phyloP scores from a whole-genome alignment of 2,113 vertebrate species.

The Equus quagga region DNA sequence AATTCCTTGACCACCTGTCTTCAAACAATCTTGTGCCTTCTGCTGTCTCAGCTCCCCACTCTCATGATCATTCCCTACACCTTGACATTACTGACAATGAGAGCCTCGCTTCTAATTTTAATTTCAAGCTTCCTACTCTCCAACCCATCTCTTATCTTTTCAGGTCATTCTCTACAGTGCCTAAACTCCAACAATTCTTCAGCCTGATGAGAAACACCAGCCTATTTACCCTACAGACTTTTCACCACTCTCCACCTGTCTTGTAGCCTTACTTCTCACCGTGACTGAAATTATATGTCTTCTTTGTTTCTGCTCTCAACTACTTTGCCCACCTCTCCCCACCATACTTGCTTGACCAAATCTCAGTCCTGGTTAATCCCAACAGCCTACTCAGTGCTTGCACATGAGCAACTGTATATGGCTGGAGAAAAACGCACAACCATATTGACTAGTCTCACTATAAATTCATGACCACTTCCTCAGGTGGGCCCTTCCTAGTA shows the following conservation, averaged over 20 bases:
- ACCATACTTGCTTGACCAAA: not conserved
- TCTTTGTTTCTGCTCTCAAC: not conserved
- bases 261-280: not conserved
- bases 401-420: not conserved
- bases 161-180: not conserved
- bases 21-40: not conserved
- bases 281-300: not conserved
- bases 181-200: constrained; percentile 3
- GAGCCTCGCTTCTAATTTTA: not conserved
- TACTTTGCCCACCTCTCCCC: not conserved
- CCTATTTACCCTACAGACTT: not conserved
- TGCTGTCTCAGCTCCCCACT: not conserved
- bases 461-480: not conserved
- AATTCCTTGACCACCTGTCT: not conserved
- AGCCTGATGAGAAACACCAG: not conserved
- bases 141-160: not conserved
- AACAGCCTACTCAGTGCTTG: not conserved
- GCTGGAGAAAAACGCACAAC: not conserved
- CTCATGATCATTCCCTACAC: not conserved
- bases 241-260: not conserved
- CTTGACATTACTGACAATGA: not conserved
- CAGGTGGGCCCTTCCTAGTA: not conserved
- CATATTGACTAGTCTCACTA: not conserved
- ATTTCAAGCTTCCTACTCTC: constrained; percentile 1
- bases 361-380: not conserved